These are phyloP conservation scores for Halichondria panicea DNA, from an alignment of 37 sponge, comb jelly and placozoan species.

Conservation along the genomic window DNA sequence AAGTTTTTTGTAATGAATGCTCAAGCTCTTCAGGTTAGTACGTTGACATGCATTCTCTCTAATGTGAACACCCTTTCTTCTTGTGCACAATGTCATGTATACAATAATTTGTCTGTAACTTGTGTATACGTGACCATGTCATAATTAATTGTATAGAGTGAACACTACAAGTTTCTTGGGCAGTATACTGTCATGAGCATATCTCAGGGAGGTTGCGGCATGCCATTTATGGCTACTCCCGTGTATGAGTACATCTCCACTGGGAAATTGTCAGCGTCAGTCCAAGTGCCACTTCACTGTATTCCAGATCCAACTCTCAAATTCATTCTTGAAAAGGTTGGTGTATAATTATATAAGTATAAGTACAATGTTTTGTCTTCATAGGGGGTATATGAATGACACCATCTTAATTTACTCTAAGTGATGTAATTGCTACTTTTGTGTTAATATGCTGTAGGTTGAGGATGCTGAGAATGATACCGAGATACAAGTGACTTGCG, in stretches of 20 bases:
- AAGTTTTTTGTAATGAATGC: conserved; percentile 9
- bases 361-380: neutral
- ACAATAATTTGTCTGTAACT: no score
- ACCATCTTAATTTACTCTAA: no score
- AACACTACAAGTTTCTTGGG: conserved; percentile 8
- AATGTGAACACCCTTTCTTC: neutral
- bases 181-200: conserved; percentile 35
- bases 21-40: conserved; percentile 3
- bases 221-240: conserved; percentile 11
- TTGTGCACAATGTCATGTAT: no score
- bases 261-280: conserved; percentile 3
- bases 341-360: neutral
- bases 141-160: neutral
- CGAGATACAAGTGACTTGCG: conserved; percentile 1
- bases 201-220: conserved; percentile 30
- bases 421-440: no score
- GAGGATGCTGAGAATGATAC: conserved; percentile 3
- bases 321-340: conserved; percentile 7
- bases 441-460: conserved; percentile 5
- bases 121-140: no score
- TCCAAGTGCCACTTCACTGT: neutral
- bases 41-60: neutral
- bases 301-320: conserved; percentile 13
- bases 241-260: conserved; percentile 24
- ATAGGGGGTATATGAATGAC: no score